These are phyloP conservation scores for Xiphophorus maculatus DNA, from an alignment of 2,113 vertebrate genomes.

Conservation along the genomic window DNA sequence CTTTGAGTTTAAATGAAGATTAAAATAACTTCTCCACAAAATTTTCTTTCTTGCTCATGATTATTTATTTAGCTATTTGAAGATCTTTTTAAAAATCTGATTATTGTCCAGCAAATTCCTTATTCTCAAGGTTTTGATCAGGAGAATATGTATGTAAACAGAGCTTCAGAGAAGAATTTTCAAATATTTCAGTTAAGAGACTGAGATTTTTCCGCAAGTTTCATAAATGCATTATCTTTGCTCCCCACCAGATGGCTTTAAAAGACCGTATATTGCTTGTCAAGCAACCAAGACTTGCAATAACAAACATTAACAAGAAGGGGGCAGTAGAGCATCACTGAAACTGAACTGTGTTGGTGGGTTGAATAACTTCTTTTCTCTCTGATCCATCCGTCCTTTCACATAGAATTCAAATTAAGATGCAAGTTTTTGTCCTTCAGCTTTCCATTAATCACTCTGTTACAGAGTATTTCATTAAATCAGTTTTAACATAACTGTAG, in stretches of 20 bases:
- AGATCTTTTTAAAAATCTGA: too few species aligned
- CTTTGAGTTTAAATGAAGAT: too few species aligned
- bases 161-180: too few species aligned
- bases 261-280: constrained; percentile 11
- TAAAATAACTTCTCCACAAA: too few species aligned
- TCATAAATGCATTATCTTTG: neutral
- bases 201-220: neutral
- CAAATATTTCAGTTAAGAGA: neutral
- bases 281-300: constrained; percentile 1
- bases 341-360: neutral
- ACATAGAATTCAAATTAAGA: too few species aligned
- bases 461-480: constrained; percentile 15
- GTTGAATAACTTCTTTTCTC: constrained; percentile 13
- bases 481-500: constrained; percentile 17
- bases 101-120: neutral
- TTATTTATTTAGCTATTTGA: too few species aligned
- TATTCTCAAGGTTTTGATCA: too few species aligned
- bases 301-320: constrained; percentile 24
- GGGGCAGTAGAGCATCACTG: constrained; percentile 62
- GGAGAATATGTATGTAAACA: too few species aligned
- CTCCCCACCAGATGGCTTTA: constrained; percentile 64
- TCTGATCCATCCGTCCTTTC: too few species aligned
- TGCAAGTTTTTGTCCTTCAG: constrained; percentile 22
- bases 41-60: too few species aligned
- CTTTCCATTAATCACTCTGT: constrained; percentile 22